Evolutionary conservation across 1,140 invertebrate genomes (phyloP).

Genomic region (Augochlora pura): DNA sequence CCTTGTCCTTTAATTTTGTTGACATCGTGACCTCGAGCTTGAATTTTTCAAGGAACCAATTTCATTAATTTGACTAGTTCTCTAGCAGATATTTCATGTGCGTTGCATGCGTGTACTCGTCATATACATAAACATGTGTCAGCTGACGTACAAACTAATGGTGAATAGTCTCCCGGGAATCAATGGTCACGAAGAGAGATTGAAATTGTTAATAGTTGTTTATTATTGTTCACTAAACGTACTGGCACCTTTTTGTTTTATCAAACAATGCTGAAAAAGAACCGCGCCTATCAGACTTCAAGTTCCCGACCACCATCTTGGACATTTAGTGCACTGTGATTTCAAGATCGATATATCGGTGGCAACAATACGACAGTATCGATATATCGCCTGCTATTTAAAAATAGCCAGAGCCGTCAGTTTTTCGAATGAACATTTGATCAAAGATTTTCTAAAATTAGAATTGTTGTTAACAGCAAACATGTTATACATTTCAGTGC

Average conservation of each 20-base stretch:
- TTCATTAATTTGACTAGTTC: background rate
- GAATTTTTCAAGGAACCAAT: slow-evolving; percentile 3
- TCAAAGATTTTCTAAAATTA: background rate
- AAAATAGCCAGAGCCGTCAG: background rate
- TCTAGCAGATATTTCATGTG: slow-evolving; percentile 30
- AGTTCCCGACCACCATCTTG: slow-evolving; percentile 63
- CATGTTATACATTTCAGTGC: no score
- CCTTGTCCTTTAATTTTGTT: slow-evolving; percentile 80
- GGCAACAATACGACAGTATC: slow-evolving; percentile 17
- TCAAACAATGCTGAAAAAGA: slow-evolving; percentile 41
- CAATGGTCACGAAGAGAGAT: background rate
- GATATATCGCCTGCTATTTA: slow-evolving; percentile 25
- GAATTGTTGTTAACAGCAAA: no score
- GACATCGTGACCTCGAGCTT: slow-evolving; percentile 11
- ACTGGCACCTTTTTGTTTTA: slow-evolving; percentile 18
- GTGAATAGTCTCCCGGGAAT: background rate
- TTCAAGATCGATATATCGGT: slow-evolving; percentile 51
- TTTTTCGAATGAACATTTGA: background rate
- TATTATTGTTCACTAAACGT: background rate
- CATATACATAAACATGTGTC: slow-evolving; percentile 65
- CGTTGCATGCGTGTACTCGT: slow-evolving; percentile 31
- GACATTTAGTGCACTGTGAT: slow-evolving; percentile 34
- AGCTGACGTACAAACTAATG: slow-evolving; percentile 56
- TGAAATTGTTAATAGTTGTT: background rate
- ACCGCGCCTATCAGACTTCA: slow-evolving; percentile 63